Evolutionary conservation across 2,113 vertebrate species (phyloP).

Genomic region (Eptesicus fuscus): DNA sequence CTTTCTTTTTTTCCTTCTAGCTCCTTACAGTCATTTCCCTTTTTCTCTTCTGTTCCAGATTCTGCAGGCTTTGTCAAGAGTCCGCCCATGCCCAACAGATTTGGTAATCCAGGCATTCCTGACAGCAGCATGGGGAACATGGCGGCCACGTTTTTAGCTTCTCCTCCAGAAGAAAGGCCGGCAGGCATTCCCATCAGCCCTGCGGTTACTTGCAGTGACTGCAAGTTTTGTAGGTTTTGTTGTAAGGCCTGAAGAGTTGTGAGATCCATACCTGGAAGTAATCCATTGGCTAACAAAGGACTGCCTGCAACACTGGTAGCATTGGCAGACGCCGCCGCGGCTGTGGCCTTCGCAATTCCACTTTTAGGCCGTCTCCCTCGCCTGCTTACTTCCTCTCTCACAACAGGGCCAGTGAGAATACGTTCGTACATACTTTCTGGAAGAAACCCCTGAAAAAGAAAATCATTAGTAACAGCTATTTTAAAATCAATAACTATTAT

Average conservation of each 20-base stretch:
- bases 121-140: constrained; percentile 99
- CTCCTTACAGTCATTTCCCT: constrained; percentile 84
- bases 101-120: constrained; percentile 94
- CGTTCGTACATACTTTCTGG: constrained; percentile 98
- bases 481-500: constrained; percentile 1
- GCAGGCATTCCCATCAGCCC: constrained; percentile 94
- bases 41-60: constrained; percentile 84
- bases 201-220: constrained; percentile 94
- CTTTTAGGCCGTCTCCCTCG: constrained; percentile 96
- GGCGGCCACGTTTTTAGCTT: constrained; percentile 91
- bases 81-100: constrained; percentile 90
- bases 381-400: constrained; percentile 96
- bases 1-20: constrained; percentile 91
- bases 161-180: constrained; percentile 86
- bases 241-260: constrained; percentile 95
- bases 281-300: constrained; percentile 90
- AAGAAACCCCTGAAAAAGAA: constrained; percentile 90
- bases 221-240: constrained; percentile 95
- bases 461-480: background rate
- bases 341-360: constrained; percentile 87
- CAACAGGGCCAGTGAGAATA: constrained; percentile 96
- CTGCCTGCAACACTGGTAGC: constrained; percentile 80
- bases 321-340: constrained; percentile 72
- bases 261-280: constrained; percentile 93
- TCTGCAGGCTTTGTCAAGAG: constrained; percentile 88